Percentiles rank a stretch among this genome's conserved stretches.
Conservation (phyloP, 2,113 vertebrate species). For the Perca fluviatilis region DNA sequence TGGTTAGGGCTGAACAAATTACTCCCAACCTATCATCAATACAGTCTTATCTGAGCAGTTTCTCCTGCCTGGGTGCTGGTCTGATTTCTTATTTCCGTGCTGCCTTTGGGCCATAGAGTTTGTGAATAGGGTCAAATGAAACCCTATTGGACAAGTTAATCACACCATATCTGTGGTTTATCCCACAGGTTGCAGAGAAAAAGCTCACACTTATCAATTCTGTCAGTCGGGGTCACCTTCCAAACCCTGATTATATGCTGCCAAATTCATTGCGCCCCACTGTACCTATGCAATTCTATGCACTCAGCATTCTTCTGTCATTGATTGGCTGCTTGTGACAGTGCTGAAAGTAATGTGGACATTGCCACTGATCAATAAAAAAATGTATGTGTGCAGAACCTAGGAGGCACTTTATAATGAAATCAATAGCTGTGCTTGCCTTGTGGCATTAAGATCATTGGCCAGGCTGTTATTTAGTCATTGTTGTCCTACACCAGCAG, state of each 20-base stretch:
- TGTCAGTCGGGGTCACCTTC: slow-evolving; percentile 66
- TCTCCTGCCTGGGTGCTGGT: slow-evolving; percentile 15
- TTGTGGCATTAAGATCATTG: slow-evolving; percentile 83
- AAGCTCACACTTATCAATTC: slow-evolving; percentile 57
- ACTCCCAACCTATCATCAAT: slow-evolving; percentile 27
- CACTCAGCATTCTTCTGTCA: slow-evolving; percentile 62
- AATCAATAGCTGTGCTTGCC: slow-evolving; percentile 84
- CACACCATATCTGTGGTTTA: slow-evolving; percentile 46
- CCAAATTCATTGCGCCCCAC: slow-evolving; percentile 60
- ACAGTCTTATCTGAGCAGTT: slow-evolving; percentile 38
- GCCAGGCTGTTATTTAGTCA: slow-evolving; percentile 82
- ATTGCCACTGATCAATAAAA: slow-evolving; percentile 78
- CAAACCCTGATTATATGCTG: slow-evolving; percentile 50
- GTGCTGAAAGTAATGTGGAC: slow-evolving; percentile 78
- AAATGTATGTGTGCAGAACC: slow-evolving; percentile 82
- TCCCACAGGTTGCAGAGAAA: slow-evolving; percentile 48
- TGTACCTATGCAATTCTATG: slow-evolving; percentile 47
- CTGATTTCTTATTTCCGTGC: slow-evolving; percentile 51
- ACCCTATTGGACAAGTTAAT: slow-evolving; percentile 58
- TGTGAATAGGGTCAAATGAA: slow-evolving; percentile 57
- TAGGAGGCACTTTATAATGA: slow-evolving; percentile 84
- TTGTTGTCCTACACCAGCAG: slow-evolving; percentile 79
- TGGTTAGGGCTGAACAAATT: slow-evolving; percentile 41
- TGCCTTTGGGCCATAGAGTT: slow-evolving; percentile 38
- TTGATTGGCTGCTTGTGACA: slow-evolving; percentile 75